Conservation (phyloP, 2,888 invertebrate species). For the Apamea epomidion region DNA sequence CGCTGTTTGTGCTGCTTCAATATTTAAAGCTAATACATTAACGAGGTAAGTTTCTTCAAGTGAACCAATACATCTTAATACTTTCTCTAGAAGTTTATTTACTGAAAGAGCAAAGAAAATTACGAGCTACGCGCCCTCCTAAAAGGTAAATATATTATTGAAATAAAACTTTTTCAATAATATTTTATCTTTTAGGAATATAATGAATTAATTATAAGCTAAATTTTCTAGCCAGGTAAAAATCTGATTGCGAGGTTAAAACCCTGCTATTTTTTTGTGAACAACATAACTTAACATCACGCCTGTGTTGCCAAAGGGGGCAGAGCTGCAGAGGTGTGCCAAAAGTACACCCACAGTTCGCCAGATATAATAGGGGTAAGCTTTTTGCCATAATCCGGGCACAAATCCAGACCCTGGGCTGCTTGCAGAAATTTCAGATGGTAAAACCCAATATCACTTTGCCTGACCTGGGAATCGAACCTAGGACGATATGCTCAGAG, state of each 20-base stretch:
- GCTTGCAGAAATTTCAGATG: neutral
- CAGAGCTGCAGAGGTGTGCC: no score
- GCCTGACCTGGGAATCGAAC: neutral
- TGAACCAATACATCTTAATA: constrained; percentile 34
- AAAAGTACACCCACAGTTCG: no score
- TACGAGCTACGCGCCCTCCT: constrained; percentile 1
- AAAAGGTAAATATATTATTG: neutral
- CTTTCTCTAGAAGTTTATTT: constrained; percentile 30
- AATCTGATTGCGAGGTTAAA: no score
- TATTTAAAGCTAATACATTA: constrained; percentile 57
- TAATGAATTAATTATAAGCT: no score
- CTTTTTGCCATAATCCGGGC: neutral
- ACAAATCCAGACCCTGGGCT: neutral
- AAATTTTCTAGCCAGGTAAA: no score
- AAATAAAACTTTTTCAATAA: no score
- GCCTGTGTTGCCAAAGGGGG: no score
- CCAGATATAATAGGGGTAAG: neutral
- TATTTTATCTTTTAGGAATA: no score
- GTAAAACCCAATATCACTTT: neutral
- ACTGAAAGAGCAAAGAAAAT: constrained; percentile 18
- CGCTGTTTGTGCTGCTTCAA: constrained; percentile 30
- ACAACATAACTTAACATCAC: no score
- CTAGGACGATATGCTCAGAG: no score
- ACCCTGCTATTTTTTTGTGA: no score
- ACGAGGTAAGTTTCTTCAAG: constrained; percentile 29